Conservation (phyloP, 2,797 vertebrate species). For the Coregonus ussuriensis region DNA sequence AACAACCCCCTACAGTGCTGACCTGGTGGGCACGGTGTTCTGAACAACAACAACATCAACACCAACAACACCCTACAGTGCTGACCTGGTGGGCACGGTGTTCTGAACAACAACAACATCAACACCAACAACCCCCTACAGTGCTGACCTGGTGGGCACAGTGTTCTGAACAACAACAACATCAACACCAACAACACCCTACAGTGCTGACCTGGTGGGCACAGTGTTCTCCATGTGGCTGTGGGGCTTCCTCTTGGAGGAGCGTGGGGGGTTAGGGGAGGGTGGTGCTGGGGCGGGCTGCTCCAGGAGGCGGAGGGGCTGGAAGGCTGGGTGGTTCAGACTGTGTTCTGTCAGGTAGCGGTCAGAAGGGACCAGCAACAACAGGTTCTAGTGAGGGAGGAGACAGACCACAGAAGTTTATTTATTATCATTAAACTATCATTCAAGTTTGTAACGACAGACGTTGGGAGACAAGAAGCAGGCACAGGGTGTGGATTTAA, state of each 20-base stretch:
- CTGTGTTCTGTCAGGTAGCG: slow-evolving; percentile 95
- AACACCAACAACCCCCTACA: too few relatives aligned
- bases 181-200: not conserved
- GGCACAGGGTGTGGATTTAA: too few relatives aligned
- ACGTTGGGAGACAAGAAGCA: too few relatives aligned
- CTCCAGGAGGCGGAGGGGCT: slow-evolving; percentile 93
- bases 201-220: slow-evolving; percentile 57
- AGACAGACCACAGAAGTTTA: not conserved
- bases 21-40: not conserved
- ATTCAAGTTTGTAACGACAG: too few relatives aligned
- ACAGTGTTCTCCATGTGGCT: slow-evolving; percentile 94
- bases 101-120: not conserved
- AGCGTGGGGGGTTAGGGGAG: slow-evolving; percentile 87
- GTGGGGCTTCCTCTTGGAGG: slow-evolving; percentile 96
- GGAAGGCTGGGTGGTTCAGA: slow-evolving; percentile 96
- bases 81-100: not conserved
- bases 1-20: not conserved
- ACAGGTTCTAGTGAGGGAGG: slow-evolving; percentile 83
- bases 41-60: too few relatives aligned
- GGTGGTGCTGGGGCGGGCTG: slow-evolving; percentile 84
- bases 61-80: too few relatives aligned
- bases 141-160: slow-evolving; percentile 80
- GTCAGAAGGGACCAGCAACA: slow-evolving; percentile 94
- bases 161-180: too few relatives aligned
- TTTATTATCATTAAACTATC: too few relatives aligned